phyloP scores from a whole-genome alignment of 2,113 vertebrate genomes.

The Equus przewalskii region DNA sequence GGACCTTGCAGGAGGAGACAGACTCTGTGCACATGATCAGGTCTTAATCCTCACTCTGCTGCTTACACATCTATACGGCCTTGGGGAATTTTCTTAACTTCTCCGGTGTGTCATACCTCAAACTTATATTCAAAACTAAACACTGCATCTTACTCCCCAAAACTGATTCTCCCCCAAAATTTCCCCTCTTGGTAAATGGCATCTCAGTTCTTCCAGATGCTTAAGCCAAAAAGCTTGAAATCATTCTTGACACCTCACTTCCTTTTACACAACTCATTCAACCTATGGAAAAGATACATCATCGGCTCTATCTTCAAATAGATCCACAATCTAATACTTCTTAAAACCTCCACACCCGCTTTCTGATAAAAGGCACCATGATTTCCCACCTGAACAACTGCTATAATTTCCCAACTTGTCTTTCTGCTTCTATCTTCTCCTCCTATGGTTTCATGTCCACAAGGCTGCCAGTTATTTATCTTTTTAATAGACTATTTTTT shows the following conservation, averaged over 20 bases:
- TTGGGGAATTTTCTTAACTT: not conserved
- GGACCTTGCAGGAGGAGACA: not conserved
- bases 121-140: not conserved
- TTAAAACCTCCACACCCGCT: not conserved
- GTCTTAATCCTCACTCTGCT: not conserved
- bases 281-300: not conserved
- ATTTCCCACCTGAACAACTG: not conserved
- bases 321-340: not conserved
- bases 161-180: not conserved
- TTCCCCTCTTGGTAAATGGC: fast-evolving
- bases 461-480: not conserved
- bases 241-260: not conserved
- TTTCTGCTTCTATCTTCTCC: not conserved
- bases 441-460: not conserved
- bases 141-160: not conserved
- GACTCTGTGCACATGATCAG: no score
- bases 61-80: not conserved
- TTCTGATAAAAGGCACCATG: not conserved
- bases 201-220: not conserved
- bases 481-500: not conserved
- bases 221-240: not conserved
- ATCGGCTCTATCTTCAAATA: not conserved
- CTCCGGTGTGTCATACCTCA: fast-evolving
- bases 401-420: not conserved
- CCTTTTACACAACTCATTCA: not conserved